Evolutionary conservation across 2,113 vertebrate genomes (phyloP), one percentile per base, ranked within the genome.

Genomic region (Cyrtonyx montezumae): DNA sequence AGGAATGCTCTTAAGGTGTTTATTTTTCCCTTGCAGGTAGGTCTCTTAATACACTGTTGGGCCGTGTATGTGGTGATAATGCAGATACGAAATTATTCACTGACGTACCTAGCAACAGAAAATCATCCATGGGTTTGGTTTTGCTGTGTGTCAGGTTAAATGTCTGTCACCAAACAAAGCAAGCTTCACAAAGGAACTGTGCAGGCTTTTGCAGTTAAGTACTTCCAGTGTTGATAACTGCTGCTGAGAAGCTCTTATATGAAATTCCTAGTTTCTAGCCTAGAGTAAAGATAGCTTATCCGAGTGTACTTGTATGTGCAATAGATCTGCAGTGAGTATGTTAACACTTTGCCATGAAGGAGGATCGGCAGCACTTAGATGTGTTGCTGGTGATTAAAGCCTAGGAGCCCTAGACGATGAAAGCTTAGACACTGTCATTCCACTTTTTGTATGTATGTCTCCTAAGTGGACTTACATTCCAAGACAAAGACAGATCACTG

Each of bases 141-240:
- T 61, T 87, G 86, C 68, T 81, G 62, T 91, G 81, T 91, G 82
- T 92, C 66, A 62, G 67, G 48, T 82, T 88, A 61, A 55, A 63
- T 56, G 11, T 32, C 78, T 14, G 42, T 81, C 61, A 74, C 90
- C 65, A 48, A 9, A 48, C 28, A 55, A 46, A 88, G 22, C 36
- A 43, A 84, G 69, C 68, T 78, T 84, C 69, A 40, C 51, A 26
- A 84, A 81, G 40, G 16, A 11, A 28, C 45, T 69, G 3, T 40
- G 76, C 23, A 56, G n/a, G 36, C 0, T 56, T n/a, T 76, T 73
- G 48, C 28, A 48, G 59, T 15, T 11, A 84, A 91, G 62, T 73
- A 68, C 53, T 87, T 65, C 45, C 82, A 14, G 75, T 25, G 37
- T 30, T 53, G 22, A 15, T 80, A 80, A 82, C 59, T 91, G 71